These are phyloP conservation scores for Ganaspis brasiliensis DNA, from an alignment of 2,888 invertebrate genomes.

Conservation along the genomic window DNA sequence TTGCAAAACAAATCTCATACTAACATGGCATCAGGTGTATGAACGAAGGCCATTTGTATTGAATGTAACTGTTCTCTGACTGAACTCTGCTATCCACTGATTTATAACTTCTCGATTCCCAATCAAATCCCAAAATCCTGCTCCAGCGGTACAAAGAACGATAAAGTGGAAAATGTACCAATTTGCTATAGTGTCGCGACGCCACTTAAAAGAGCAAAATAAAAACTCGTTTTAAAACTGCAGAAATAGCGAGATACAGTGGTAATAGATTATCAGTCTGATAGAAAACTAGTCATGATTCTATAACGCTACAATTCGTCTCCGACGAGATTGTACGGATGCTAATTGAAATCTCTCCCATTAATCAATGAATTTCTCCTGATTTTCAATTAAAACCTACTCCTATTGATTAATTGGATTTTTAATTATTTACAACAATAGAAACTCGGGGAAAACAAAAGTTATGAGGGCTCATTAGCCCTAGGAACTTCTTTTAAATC, in stretches of 20 bases:
- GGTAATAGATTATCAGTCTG: constrained; percentile 12
- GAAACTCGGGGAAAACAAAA: too few relatives aligned
- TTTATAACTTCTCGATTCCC: constrained; percentile 44
- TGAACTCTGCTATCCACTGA: constrained; percentile 35
- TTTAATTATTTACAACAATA: too few relatives aligned
- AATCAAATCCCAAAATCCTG: constrained; percentile 37
- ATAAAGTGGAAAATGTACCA: constrained; percentile 21
- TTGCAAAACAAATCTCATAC: constrained; percentile 37
- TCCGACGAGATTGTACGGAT: background rate
- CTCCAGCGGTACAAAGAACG: constrained; percentile 3
- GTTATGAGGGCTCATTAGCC: too few relatives aligned
- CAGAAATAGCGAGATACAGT: constrained; percentile 9
- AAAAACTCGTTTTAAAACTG: constrained; percentile 17
- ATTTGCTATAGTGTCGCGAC: constrained; percentile 19
- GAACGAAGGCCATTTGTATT: constrained; percentile 54
- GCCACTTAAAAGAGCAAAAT: background rate
- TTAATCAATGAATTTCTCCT: background rate
- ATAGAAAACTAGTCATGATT: constrained; percentile 2
- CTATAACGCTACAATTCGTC: constrained; percentile 1
- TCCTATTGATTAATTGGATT: too few relatives aligned
- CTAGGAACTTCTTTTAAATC: too few relatives aligned
- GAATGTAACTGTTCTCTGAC: constrained; percentile 47
- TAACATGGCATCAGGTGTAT: constrained; percentile 44
- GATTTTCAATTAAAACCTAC: background rate
- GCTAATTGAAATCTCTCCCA: background rate